Percentiles rank a stretch among this genome's conserved stretches.
Conservation (phyloP, 2,113 vertebrate species). For the Podarcis cretensis region DNA sequence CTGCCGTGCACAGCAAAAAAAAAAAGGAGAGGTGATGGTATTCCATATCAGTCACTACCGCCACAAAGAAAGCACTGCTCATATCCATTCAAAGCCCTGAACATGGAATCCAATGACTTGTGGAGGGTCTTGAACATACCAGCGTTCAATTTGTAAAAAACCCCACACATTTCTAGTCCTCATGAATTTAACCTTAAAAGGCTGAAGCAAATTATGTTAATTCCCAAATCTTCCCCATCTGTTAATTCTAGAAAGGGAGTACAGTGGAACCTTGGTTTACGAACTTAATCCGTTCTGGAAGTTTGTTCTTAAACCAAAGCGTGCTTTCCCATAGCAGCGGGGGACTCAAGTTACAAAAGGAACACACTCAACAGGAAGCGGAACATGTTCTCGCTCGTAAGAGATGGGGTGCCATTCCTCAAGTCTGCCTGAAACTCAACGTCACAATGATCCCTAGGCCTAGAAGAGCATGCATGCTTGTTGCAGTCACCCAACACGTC, state of each 20-base stretch:
- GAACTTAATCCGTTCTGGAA: too few species aligned
- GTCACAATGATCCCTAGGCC: background rate
- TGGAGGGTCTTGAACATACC: background rate
- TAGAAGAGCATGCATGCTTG: background rate
- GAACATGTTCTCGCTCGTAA: background rate
- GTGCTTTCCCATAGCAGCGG: too few species aligned
- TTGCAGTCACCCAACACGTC: background rate
- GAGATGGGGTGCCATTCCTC: background rate
- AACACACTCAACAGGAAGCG: too few species aligned
- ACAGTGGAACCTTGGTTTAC: too few species aligned
- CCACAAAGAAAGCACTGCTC: too few species aligned
- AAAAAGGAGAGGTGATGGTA: too few species aligned
- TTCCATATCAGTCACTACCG: too few species aligned
- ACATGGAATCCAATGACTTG: background rate
- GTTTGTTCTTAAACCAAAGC: too few species aligned
- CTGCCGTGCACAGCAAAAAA: too few species aligned
- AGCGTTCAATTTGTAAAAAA: background rate
- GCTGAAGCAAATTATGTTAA: background rate
- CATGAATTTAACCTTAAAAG: background rate
- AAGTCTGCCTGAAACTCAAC: background rate
- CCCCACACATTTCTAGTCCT: too few species aligned
- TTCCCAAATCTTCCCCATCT: background rate
- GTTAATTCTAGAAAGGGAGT: background rate
- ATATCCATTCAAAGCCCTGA: background rate
- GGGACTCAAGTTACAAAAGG: too few species aligned